Evolutionary conservation across 2,797 vertebrate species (phyloP).

Genomic region (Cercopithecus neglectus): DNA sequence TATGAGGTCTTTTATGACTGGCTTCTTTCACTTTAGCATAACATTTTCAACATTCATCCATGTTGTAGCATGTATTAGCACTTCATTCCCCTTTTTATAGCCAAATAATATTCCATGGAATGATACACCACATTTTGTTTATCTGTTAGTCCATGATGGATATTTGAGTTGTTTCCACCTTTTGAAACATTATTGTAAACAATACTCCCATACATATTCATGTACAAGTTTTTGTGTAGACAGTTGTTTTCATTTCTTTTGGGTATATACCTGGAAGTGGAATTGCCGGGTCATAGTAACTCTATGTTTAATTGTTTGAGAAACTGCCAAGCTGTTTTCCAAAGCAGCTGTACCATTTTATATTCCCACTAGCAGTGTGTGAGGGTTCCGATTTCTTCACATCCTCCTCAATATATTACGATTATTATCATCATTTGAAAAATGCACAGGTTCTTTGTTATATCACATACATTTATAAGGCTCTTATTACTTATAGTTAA

Average conservation of each 20-base stretch:
- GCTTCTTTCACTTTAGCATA: background rate
- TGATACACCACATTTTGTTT: background rate
- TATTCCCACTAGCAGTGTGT: background rate
- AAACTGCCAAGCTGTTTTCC: background rate
- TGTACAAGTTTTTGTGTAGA: background rate
- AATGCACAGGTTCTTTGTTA: background rate
- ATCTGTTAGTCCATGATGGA: background rate
- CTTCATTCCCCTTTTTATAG: background rate
- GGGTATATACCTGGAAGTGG: background rate
- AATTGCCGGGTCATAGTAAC: background rate
- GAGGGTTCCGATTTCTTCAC: background rate
- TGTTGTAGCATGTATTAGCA: background rate
- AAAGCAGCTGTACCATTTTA: background rate
- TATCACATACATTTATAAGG: background rate
- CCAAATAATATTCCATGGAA: background rate
- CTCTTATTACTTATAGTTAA: background rate
- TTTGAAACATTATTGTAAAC: background rate
- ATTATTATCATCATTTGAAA: background rate
- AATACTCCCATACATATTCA: background rate
- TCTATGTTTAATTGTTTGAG: background rate
- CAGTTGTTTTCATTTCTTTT: background rate
- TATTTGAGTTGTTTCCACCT: background rate
- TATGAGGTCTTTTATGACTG: background rate
- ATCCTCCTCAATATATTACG: background rate
- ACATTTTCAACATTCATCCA: background rate